Conservation (phyloP, 2,797 vertebrate species). For the Hoplostethus atlanticus region DNA sequence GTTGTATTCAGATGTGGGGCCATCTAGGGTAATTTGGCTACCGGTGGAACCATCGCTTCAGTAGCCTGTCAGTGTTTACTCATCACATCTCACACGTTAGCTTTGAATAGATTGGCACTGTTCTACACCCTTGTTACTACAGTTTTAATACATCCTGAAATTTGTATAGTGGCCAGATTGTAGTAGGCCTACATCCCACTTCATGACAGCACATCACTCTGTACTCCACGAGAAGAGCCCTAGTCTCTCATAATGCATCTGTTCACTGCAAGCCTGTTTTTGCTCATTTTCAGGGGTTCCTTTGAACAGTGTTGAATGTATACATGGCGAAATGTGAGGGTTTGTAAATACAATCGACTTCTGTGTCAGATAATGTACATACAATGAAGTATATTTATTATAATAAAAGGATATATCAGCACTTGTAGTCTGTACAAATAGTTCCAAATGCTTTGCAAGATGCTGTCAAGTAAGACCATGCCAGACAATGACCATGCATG, state of each 20-base stretch:
- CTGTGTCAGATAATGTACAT: slow-evolving; percentile 83
- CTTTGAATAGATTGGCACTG: slow-evolving; percentile 47
- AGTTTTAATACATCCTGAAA: slow-evolving; percentile 28
- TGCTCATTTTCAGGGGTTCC: slow-evolving; percentile 66
- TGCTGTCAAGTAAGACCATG: background rate
- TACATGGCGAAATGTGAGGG: slow-evolving; percentile 57
- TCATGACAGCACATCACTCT: slow-evolving; percentile 47
- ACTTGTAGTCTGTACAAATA: slow-evolving; percentile 22
- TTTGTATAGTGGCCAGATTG: slow-evolving; percentile 34
- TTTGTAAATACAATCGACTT: slow-evolving; percentile 72
- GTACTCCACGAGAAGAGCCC: slow-evolving; percentile 45
- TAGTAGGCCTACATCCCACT: slow-evolving; percentile 37
- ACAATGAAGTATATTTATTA: slow-evolving; percentile 86
- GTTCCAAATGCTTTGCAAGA: slow-evolving; percentile 4
- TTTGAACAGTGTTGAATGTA: slow-evolving; percentile 77
- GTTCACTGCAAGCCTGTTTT: slow-evolving; percentile 60
- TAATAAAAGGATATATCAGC: slow-evolving; percentile 75
- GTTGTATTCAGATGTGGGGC: slow-evolving; percentile 12
- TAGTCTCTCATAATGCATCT: slow-evolving; percentile 42
- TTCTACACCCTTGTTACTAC: slow-evolving; percentile 42
- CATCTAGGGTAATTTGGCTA: slow-evolving; percentile 18
- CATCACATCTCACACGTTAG: slow-evolving; percentile 27
- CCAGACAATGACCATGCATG: background rate
- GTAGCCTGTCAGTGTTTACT: slow-evolving; percentile 28
- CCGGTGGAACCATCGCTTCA: slow-evolving; percentile 12